These are phyloP conservation scores for Adelosebastes latens DNA, from an alignment of 2,797 vertebrate genomes.

Conservation along the genomic window DNA sequence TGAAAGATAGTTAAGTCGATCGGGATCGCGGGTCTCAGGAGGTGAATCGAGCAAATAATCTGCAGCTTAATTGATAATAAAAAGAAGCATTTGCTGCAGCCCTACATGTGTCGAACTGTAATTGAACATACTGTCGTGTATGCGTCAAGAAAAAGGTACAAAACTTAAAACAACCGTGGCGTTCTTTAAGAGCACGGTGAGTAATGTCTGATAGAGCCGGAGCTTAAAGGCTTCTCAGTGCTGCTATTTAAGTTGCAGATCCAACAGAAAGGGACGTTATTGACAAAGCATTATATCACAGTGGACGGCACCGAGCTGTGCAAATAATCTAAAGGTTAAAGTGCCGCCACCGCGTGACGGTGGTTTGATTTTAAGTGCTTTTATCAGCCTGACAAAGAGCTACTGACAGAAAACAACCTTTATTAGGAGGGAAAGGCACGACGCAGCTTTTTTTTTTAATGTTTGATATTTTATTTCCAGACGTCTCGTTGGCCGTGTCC, in stretches of 20 bases:
- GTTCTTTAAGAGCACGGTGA: neutral
- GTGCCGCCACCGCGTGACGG: conserved; percentile 3
- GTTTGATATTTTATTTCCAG: neutral
- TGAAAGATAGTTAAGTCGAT: too few relatives aligned
- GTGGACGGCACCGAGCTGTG: conserved; percentile 26
- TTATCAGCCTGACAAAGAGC: conserved; percentile 16
- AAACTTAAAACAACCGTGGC: too few relatives aligned
- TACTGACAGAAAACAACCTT: neutral
- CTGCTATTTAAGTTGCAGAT: neutral
- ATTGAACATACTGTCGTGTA: too few relatives aligned
- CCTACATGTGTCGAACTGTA: too few relatives aligned
- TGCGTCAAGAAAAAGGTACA: too few relatives aligned
- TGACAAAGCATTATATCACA: conserved; percentile 43
- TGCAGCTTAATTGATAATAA: too few relatives aligned
- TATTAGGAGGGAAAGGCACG: neutral
- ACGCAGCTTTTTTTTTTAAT: neutral
- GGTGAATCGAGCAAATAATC: too few relatives aligned
- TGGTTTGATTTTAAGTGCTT: conserved; percentile 4
- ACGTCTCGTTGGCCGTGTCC: neutral
- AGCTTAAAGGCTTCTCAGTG: neutral
- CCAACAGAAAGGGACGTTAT: conserved; percentile 14
- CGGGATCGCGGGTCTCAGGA: too few relatives aligned
- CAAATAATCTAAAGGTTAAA: conserved; percentile 36
- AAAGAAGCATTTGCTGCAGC: too few relatives aligned
- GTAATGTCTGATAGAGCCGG: neutral